phyloP scores from a whole-genome alignment of 2,888 invertebrate genomes.

The Agrilus biguttatus region DNA sequence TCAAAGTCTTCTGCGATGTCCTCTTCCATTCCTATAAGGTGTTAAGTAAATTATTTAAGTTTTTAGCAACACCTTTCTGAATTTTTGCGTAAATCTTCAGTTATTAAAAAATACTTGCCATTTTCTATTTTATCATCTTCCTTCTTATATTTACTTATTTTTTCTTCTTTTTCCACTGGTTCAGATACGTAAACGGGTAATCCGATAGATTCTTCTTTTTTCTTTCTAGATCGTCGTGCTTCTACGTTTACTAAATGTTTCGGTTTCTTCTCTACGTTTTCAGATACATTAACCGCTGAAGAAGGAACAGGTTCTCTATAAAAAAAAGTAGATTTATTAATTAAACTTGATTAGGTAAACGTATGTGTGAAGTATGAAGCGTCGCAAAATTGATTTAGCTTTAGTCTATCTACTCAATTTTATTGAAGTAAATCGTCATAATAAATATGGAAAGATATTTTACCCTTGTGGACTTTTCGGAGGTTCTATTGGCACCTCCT shows the following conservation, averaged over 20 bases:
- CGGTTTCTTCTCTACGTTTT: neutral
- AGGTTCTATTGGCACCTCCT: constrained; percentile 5
- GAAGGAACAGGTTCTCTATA: neutral
- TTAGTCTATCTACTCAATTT: no score
- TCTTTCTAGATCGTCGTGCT: neutral
- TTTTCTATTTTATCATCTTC: neutral
- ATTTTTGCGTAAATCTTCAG: no score
- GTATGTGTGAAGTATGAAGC: no score
- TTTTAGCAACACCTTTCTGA: no score
- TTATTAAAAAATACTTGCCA: neutral
- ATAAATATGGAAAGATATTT: neutral
- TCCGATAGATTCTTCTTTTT: neutral
- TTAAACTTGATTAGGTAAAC: no score
- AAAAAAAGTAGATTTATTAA: neutral
- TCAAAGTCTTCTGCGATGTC: constrained; percentile 26
- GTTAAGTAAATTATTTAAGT: neutral
- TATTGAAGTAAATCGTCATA: no score
- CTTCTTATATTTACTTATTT: neutral
- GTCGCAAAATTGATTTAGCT: no score
- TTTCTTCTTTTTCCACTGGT: constrained; percentile 2
- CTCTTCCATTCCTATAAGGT: constrained; percentile 17
- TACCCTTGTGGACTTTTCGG: neutral
- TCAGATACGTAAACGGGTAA: neutral
- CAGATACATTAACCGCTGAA: neutral
- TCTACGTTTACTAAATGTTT: no score